Conservation (phyloP, 2,113 vertebrate genomes). For the Nycticebus coucang region DNA sequence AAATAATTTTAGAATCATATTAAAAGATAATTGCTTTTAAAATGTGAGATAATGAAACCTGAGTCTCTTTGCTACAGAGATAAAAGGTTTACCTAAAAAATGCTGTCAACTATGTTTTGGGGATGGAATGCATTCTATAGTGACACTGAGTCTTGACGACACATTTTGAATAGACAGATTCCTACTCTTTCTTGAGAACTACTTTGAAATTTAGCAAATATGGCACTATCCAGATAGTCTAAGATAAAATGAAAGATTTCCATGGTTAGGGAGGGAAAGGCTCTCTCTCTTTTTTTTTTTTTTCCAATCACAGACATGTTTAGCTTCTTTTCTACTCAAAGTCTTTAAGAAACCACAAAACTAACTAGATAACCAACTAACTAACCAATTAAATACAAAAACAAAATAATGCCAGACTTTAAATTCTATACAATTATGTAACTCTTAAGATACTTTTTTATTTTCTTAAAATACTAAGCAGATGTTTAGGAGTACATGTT, state of each 20-base stretch:
- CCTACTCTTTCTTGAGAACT: constrained; percentile 24
- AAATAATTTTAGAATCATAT: constrained; percentile 69
- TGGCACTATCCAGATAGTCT: not conserved
- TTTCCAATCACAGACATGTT: not conserved
- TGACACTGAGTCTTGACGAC: not conserved
- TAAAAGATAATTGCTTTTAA: constrained; percentile 71
- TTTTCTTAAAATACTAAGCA: not conserved
- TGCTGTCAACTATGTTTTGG: not conserved
- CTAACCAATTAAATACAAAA: not conserved
- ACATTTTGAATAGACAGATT: not conserved
- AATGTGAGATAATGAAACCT: constrained; percentile 40
- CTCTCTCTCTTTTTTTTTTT: too few species aligned
- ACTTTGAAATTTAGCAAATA: not conserved
- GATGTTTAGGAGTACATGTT: not conserved
- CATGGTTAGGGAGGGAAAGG: not conserved
- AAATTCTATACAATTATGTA: not conserved
- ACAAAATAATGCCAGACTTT: not conserved
- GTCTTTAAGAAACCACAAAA: not conserved
- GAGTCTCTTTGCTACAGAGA: not conserved
- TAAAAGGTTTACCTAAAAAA: not conserved
- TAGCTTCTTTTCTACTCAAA: not conserved
- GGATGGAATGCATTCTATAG: not conserved
- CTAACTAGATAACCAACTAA: not conserved
- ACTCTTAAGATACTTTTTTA: not conserved
- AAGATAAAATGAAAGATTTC: not conserved